phyloP scores from a whole-genome alignment of 2,888 invertebrate genomes.

The Pelosia muscerda region DNA sequence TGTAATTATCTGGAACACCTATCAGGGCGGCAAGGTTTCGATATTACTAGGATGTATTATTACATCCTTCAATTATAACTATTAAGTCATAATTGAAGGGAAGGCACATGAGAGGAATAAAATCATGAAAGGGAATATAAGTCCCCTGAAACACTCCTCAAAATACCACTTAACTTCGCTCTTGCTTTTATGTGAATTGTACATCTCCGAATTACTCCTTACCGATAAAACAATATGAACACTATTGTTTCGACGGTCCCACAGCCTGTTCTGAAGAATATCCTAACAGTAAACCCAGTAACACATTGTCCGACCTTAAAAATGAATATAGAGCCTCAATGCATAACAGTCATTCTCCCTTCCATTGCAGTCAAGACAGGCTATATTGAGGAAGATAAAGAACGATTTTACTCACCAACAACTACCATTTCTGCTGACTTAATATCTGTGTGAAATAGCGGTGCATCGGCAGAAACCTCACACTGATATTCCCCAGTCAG shows the following conservation, averaged over 20 bases:
- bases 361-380: neutral
- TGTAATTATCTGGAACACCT: neutral
- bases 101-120: neutral
- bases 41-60: neutral
- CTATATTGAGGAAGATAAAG: neutral
- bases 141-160: neutral
- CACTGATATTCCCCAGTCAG: constrained; percentile 91
- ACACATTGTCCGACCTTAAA: neutral
- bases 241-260: neutral
- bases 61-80: too few relatives aligned
- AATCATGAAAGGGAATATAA: too few relatives aligned
- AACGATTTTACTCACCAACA: constrained; percentile 76
- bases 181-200: neutral
- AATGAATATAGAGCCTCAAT: neutral
- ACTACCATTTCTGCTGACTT: constrained; percentile 89
- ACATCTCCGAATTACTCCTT: neutral
- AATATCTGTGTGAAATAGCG: constrained; percentile 90
- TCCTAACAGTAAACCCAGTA: neutral
- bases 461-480: constrained; percentile 91
- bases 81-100: too few relatives aligned
- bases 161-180: neutral
- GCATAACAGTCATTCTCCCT: neutral
- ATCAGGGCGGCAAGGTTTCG: neutral
- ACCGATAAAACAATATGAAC: neutral
- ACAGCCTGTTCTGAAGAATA: neutral